Evolutionary conservation across 2,113 vertebrate genomes (phyloP), one percentile per base, ranked within the genome.

Genomic region (Cryptotis parvus): DNA sequence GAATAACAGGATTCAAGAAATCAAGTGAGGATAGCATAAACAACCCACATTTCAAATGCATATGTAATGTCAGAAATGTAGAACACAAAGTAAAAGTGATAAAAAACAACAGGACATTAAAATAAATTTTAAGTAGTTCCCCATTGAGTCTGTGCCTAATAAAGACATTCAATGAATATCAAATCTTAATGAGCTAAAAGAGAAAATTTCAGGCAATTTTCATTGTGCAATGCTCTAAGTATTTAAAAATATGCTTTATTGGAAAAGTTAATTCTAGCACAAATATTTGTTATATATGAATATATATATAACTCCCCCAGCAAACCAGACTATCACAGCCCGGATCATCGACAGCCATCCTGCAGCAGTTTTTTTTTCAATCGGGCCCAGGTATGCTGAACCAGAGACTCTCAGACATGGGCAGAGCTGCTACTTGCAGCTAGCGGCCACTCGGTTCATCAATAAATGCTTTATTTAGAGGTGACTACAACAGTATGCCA

Each of bases 181-280:
- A 69, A 77, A 95, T 83, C 3, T 49, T 90, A 74, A 12, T 88
- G 35, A 58, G n/a, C 20, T 35, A 45, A 93, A 84, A 41, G 41
- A 12, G n/a, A 61, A 61, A 7, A 12, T 61, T 61, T 27, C 4
- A 26, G 20, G 4, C 15, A 68, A 65, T 87, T 87, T 35, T 92
- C 27, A 88, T 66, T 61, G 43, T 58, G 80, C 91, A 43, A 78
- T 68, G 80, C 72, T 26, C 1, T 29, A 81, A 29, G 41, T 91
- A 75, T 70, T 72, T 8, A 61, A 82, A 89, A 85, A 3, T 39
- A 4, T 78, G 69, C 6, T 78, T 77, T 80, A 81, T n/a, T 77
- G 72, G 4, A 24, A 84, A 89, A 85, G 88, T 3, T 58, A 87
- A 87, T 39, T 77, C 81, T 41, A 79, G 27, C 37, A 91, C 55